Conservation (phyloP, 2,797 vertebrate genomes). For the Huso huso region DNA sequence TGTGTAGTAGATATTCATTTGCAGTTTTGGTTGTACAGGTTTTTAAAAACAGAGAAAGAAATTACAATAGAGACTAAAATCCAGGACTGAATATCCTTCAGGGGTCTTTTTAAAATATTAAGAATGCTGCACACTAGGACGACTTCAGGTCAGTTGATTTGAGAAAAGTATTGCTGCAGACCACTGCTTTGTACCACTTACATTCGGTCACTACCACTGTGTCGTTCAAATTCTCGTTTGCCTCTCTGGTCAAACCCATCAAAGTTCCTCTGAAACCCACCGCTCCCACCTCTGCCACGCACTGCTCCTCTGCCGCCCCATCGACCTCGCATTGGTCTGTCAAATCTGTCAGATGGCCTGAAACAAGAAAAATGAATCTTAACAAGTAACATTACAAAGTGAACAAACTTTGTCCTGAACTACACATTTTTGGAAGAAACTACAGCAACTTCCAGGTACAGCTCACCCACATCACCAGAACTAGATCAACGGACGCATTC, state of each 20-base stretch:
- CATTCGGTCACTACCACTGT: conserved; percentile 58
- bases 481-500: too few relatives aligned
- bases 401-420: too few relatives aligned
- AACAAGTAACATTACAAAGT: too few relatives aligned
- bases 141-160: not conserved
- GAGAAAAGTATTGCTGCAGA: not conserved
- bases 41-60: not conserved
- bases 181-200: conserved; percentile 38
- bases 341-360: conserved; percentile 47
- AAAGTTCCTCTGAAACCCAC: conserved; percentile 49
- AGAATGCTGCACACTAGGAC: not conserved
- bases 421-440: too few relatives aligned
- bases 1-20: not conserved
- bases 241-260: conserved; percentile 65
- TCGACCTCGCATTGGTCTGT: conserved; percentile 48
- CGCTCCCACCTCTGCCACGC: conserved; percentile 56
- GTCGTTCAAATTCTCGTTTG: conserved; percentile 72
- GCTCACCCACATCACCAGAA: too few relatives aligned
- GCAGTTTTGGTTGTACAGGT: not conserved
- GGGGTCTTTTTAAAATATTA: not conserved
- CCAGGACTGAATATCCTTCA: not conserved
- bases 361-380: conserved; percentile 26
- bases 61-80: not conserved
- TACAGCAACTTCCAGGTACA: too few relatives aligned
- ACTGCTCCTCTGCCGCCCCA: conserved; percentile 45